Base-by-base conservation (phyloP, 64 coral and sea anemone genomes). In the Montipora capricornis region DNA sequence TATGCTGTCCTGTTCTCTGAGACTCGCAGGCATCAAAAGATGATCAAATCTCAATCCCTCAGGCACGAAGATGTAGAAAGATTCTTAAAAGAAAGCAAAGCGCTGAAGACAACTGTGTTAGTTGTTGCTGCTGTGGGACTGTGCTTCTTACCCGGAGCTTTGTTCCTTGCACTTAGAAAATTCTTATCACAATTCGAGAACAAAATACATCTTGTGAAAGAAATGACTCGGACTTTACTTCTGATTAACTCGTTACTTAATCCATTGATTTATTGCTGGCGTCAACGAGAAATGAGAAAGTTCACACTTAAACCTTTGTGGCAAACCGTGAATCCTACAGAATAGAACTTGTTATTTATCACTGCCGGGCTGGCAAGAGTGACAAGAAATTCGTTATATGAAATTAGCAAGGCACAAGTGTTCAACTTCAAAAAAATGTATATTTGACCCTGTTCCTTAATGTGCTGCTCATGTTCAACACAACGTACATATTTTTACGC, bases 201-300 rank as follows among this genome's bases (percentile, higher is more conserved):
- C 37, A 37, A 37, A 37, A 7, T 76, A 2, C 45, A 11, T 8
- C 45, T 5, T 3, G 11, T 37, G 9, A 9, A 29, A 13, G 9
- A 4, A 29, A 29, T 8, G 37, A 37, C 37, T 37, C 37, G 37
- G 37, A 76, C 74, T 44, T 76, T 6, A 2, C 24, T 12, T 14
- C 8, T 76, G 74, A 9, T 44, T 0, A 37, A 37, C 74, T 76
- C 74, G 24, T 29, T 76, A 1, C 10, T 76, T 10, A 76, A 76
- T 44, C 74, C 74, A 3, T 46, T 76, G 74, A 76, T 76, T 14
- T 76, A 76, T 14, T 76, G 74, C 74, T 76, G 74, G 74, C 7
- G 74, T 12, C 74, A 76, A 76, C 6, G 9, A 46, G 74, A 76
- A 44, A 76, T 76, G 74, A 44, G 74, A 46, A 76, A 7, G 20